phyloP scores from a whole-genome alignment of 1,140 invertebrate species.

The Drosophila baimaii region DNA sequence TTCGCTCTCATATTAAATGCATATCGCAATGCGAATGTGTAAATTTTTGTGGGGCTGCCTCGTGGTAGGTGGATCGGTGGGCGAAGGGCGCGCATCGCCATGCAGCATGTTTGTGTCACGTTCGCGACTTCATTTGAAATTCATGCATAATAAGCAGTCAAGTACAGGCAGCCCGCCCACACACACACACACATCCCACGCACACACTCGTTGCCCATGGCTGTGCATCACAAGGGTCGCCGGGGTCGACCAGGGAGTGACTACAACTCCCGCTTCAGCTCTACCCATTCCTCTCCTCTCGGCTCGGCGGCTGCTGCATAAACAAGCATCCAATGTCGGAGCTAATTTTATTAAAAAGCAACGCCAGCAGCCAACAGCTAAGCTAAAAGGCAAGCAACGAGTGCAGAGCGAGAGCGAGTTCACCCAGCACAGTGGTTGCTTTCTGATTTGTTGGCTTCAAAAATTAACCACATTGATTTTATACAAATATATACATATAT shows the following conservation, averaged over 20 bases:
- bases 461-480: neutral
- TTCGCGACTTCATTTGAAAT: slow-evolving; percentile 82
- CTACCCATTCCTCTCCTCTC: slow-evolving; percentile 18
- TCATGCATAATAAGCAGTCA: slow-evolving; percentile 81
- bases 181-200: slow-evolving; percentile 15
- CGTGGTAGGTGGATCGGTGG: slow-evolving; percentile 22
- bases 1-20: slow-evolving; percentile 73
- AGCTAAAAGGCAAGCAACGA: slow-evolving; percentile 52
- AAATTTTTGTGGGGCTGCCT: slow-evolving; percentile 57
- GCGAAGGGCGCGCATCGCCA: slow-evolving; percentile 51
- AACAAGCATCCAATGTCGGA: slow-evolving; percentile 77
- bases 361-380: slow-evolving; percentile 54
- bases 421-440: slow-evolving; percentile 31
- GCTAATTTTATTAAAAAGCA: slow-evolving; percentile 82
- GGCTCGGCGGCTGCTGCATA: slow-evolving; percentile 68
- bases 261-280: slow-evolving; percentile 13
- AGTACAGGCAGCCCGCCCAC: slow-evolving; percentile 54
- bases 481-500: neutral
- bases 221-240: slow-evolving; percentile 68
- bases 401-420: neutral
- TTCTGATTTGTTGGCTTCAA: neutral
- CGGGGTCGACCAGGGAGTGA: slow-evolving; percentile 31
- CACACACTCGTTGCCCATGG: slow-evolving; percentile 14
- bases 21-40: slow-evolving; percentile 81
- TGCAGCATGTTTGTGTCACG: slow-evolving; percentile 78